Base-by-base conservation (phyloP, 2,113 vertebrate species). In the Apaloderma vittatum region DNA sequence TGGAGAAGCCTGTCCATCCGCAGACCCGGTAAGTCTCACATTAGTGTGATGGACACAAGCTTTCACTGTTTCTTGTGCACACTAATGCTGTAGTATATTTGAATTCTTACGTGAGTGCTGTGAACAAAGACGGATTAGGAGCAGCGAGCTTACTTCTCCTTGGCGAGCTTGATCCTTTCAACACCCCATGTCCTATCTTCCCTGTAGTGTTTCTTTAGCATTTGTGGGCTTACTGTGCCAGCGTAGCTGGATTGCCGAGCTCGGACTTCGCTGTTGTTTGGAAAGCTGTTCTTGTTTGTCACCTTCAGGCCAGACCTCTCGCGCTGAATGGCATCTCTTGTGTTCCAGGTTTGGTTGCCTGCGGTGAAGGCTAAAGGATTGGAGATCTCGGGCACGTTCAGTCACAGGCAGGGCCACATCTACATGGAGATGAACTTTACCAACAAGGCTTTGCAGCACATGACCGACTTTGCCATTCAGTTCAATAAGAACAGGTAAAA, bases 361-460 rank as follows among this genome's bases (percentile, higher is more conserved):
- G 99, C 99, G 22, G 99, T 99, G 81, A 99, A 99, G 92, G 99
- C 99, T 63, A 99, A 99, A 97, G 99, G 99, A 9, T 78, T 99
- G 95, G 99, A 99, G 97, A 99, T 99, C 96, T 99, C 98, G 0
- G 99, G 99, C 81, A 99, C 99, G 0, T 99, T 99, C 97, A 99
- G 99, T 73, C 99, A 99, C 77, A 98, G 99, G 8, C 99, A 99
- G 96, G 99, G 99, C 4, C 99, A 99, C 95, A 99, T 99, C 98
- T 99, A 99, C 98, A 99, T 99, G 99, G 99, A 99, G 97, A 99
- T 99, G 99, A 98, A 97, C 95, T 99, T 99, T 86, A 99, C 98
- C 97, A 99, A 99, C 95, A 99, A 99, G 97, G 99, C 99, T 83
- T 98, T 99, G 96, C 99, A 99, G 86, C 99, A 99, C 98, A 99